Conservation (phyloP, 2,113 vertebrate species). For the Cottus gobio region DNA sequence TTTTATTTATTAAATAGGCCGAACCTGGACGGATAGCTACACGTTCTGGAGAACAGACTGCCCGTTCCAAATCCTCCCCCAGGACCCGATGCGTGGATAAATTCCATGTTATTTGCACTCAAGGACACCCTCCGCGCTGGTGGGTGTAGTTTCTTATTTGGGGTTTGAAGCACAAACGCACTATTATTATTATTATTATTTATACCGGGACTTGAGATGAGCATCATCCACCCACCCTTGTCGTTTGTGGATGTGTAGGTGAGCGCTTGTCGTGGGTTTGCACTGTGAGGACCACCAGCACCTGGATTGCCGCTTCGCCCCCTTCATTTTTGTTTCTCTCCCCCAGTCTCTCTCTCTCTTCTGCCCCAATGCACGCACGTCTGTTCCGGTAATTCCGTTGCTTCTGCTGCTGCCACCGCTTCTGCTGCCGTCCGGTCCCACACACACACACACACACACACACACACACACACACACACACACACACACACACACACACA, state of each 20-base stretch:
- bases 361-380: constrained; percentile 18
- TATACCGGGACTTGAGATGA: background rate
- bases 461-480: constrained; percentile 15
- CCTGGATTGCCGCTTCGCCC: constrained; percentile 37
- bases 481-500: constrained; percentile 17
- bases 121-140: constrained; percentile 17
- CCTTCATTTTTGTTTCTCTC: too few species aligned
- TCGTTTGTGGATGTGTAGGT: constrained; percentile 14
- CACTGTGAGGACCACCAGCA: constrained; percentile 35
- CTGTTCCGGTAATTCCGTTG: constrained; percentile 1
- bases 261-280: constrained; percentile 7
- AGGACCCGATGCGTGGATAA: constrained; percentile 13
- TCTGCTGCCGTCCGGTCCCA: background rate
- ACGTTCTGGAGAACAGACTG: background rate
- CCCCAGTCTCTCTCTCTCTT: background rate
- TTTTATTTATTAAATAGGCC: background rate
- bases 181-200: background rate
- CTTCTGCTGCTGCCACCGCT: background rate
- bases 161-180: background rate
- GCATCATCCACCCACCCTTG: constrained; percentile 11
- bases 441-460: constrained; percentile 6
- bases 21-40: constrained; percentile 23
- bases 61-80: background rate
- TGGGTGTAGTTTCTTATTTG: constrained; percentile 33
- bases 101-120: constrained; percentile 18